phyloP scores from a whole-genome alignment of 2,797 vertebrate species.

The Psittacula echo region DNA sequence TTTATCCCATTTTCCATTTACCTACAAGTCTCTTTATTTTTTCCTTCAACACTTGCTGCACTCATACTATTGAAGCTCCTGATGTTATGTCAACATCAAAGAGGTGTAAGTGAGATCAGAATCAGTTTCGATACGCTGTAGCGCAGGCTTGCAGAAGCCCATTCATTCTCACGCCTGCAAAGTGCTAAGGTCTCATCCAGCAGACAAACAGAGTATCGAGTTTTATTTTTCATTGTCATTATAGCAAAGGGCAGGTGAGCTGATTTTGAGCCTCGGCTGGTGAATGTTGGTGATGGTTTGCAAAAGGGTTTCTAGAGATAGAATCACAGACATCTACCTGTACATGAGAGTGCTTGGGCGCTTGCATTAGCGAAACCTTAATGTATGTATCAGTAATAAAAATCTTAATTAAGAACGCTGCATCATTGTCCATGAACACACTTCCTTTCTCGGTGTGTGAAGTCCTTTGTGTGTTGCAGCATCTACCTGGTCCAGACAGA shows the following conservation, averaged over 20 bases:
- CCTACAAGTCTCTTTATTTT: not conserved
- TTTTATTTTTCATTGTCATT: slow-evolving; percentile 37
- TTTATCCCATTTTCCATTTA: slow-evolving; percentile 50
- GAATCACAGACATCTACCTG: slow-evolving; percentile 82
- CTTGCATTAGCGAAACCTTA: slow-evolving; percentile 78
- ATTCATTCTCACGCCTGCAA: not conserved
- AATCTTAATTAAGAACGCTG: slow-evolving; percentile 85
- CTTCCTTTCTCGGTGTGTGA: slow-evolving; percentile 72
- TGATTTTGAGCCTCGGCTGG: slow-evolving; percentile 41
- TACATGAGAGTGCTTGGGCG: slow-evolving; percentile 76
- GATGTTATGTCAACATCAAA: slow-evolving; percentile 41
- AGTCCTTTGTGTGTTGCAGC: slow-evolving; percentile 78
- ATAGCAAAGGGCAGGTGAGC: slow-evolving; percentile 48
- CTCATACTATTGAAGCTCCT: not conserved
- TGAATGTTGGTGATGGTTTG: not conserved
- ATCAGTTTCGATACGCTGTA: not conserved
- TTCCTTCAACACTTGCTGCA: not conserved
- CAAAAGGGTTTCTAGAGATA: slow-evolving; percentile 67
- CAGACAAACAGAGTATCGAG: not conserved
- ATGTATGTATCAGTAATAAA: slow-evolving; percentile 87
- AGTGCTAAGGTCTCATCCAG: slow-evolving; percentile 7
- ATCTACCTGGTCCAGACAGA: slow-evolving; percentile 80
- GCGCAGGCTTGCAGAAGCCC: not conserved
- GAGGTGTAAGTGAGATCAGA: slow-evolving; percentile 49
- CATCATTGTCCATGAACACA: slow-evolving; percentile 81